Conservation (phyloP, 1,140 invertebrate genomes). For the Thalassaphorura encarpata region DNA sequence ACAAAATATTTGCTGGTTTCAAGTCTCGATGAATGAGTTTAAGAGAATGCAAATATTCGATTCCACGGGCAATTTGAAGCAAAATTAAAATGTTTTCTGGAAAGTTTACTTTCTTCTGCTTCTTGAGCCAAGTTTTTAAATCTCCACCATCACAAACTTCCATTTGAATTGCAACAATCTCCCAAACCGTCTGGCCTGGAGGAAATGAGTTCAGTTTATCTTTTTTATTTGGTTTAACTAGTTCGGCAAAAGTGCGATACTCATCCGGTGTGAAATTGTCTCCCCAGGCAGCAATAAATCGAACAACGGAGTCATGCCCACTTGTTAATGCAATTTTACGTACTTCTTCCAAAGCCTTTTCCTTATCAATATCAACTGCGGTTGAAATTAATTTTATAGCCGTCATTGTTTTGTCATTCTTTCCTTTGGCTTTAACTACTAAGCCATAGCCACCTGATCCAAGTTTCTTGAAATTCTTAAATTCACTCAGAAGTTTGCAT, state of each 20-base stretch:
- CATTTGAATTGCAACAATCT: not conserved
- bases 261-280: not conserved
- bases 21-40: slow-evolving; percentile 9
- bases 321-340: not conserved
- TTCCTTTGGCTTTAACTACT: not conserved
- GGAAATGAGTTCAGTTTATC: not conserved
- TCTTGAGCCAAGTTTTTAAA: slow-evolving; percentile 2
- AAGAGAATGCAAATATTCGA: slow-evolving; percentile 1
- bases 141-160: slow-evolving; percentile 2
- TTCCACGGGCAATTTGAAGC: not conserved
- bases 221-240: not conserved
- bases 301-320: not conserved
- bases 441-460: slow-evolving; percentile 1
- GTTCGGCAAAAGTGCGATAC: not conserved
- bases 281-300: not conserved
- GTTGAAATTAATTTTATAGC: slow-evolving; percentile 4
- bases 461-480: not conserved
- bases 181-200: not conserved
- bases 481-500: not conserved
- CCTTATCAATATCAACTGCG: too few species aligned
- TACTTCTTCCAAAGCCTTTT: not conserved
- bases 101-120: not conserved
- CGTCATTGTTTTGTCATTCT: not conserved
- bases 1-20: slow-evolving; percentile 5
- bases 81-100: not conserved